Evolutionary conservation across 35 echinoderm and acorn worm genomes (phyloP), one percentile per base, ranked within the genome.

Genomic region (Acanthaster planci): DNA sequence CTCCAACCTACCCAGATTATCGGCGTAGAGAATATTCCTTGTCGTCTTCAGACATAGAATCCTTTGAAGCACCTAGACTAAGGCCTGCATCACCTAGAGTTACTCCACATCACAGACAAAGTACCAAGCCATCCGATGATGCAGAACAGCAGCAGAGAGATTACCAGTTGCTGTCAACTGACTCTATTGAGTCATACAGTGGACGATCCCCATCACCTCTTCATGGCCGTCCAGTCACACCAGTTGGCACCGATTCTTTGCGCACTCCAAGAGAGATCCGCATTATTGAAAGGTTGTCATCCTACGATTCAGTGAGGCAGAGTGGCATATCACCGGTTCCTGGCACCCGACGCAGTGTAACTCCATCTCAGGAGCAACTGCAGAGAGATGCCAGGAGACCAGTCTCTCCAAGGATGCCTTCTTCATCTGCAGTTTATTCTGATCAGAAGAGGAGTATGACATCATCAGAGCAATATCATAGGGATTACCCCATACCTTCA

Each of bases 311-410:
- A 36, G 30, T 6, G 10, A 72, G 30, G 30, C 10, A 72, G 8
- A 72, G 64, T 31, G 23, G 26, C 30, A 72, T 72, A 26, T 72
- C 64, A 47, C 42, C 42, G 42, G 12, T 47, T 26, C 64, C 23
- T 21, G 64, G 26, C 14, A 72, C 64, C 22, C 22, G 64, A 30
- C 37, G 37, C 18, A 44, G 15, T 79, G 77, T 47, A 52, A 79
- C 77, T 22, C 77, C 77, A 79, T 79, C 77, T 79, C 15, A 38
- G 23, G 76, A 78, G 47, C 77, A 79, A 17, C 30, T 29, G 37
- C 38, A n/a, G 38, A 40, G 77, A 79, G 47, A 52, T 23, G 38
- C 29, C 38, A 29, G 21, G 17, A 21, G 38, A 21, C 22, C 38
- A 79, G 30, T 38, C 39, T 40, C 38, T 14, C 26, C 26, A 72